phyloP scores from a whole-genome alignment of 2,888 invertebrate species.

The Drosophila limbata region DNA sequence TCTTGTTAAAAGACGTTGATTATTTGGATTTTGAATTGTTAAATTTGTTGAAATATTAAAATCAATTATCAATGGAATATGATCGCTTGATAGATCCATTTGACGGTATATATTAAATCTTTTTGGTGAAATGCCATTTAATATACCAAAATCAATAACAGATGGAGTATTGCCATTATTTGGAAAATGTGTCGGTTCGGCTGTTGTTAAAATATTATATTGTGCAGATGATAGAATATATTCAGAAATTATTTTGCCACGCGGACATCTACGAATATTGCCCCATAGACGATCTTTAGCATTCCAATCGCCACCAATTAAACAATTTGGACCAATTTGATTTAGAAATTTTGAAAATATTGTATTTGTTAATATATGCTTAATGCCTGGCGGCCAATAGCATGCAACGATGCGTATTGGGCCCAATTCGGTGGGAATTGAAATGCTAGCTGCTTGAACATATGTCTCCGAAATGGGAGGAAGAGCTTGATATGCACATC shows the following conservation, averaged over 20 bases:
- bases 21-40: neutral
- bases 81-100: neutral
- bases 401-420: neutral
- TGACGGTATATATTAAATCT: neutral
- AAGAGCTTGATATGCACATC: neutral
- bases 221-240: neutral
- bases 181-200: neutral
- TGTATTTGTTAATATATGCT: neutral
- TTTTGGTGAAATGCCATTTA: neutral
- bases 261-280: neutral
- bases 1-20: neutral
- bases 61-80: neutral
- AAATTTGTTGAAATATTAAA: neutral
- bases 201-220: neutral
- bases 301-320: neutral
- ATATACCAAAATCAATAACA: neutral
- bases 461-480: neutral
- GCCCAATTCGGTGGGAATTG: neutral
- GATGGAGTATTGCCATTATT: neutral
- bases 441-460: neutral
- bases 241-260: neutral
- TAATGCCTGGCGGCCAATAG: neutral
- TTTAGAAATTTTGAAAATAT: neutral
- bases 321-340: neutral
- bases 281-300: neutral